Evolutionary conservation across 2,888 invertebrate genomes (phyloP), one percentile per base, ranked within the genome.

Genomic region (Hydropsyche betteni): DNA sequence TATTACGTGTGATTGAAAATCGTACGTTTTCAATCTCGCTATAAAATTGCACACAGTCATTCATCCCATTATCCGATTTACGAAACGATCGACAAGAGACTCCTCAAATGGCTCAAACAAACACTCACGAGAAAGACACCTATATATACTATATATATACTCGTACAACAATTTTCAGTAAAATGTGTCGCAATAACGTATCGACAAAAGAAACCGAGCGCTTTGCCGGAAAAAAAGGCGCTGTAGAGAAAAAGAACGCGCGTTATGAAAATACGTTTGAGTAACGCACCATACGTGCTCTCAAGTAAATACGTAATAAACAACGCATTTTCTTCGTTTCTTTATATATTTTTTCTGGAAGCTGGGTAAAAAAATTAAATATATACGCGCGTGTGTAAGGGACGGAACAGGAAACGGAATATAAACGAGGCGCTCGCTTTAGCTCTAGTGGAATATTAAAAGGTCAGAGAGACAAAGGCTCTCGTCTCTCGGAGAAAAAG

Each of bases 201-300:
- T 64, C 64, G 36, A 64, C 33, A 36, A 44, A 44, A 44, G 44
- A 44, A 44, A 44, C 44, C 44, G 44, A 44, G 34, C 64, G 34
- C 12, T 64, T 34, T 36, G 34, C 36, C 5, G 64, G 36, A 16
- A 55, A 55, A 55, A 55, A 55, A 7, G 55, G 16, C 14, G 55
- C 8, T 51, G 51, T 51, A 51, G 51, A n/a, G n/a, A 51, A 55
- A 55, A n/a, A 6, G 55, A 55, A 16, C 55, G 8, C n/a, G 55
- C 55, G 55, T 33, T 64, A 64, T 64, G 64, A 64, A 64, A 64
- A 64, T 64, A 64, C 64, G 64, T 64, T 64, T 64, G 64, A 64
- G 64, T 64, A 64, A 64, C 64, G 24, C 64, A 36, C 64, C 24
- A 34, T 64, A 64, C 64, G 64, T 64, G 64, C 64, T 36, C 36